These are phyloP conservation scores for Neodiprion lecontei DNA, from an alignment of 1,140 invertebrate genomes.

Conservation along the genomic window DNA sequence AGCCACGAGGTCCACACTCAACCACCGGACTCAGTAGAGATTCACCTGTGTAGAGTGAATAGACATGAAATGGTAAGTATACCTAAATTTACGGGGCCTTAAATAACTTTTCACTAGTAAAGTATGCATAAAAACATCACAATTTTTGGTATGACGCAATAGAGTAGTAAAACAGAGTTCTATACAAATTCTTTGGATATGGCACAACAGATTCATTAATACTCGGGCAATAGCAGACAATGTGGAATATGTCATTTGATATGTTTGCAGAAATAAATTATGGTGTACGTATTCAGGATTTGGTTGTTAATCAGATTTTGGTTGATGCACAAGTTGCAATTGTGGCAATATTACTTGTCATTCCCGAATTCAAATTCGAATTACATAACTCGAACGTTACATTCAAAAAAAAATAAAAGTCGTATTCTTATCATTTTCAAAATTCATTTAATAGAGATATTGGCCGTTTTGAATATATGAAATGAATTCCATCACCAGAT, in stretches of 20 bases:
- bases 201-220: not conserved
- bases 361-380: too few relatives aligned
- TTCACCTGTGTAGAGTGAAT: conserved; percentile 76
- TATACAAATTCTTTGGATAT: conserved; percentile 2
- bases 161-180: not conserved
- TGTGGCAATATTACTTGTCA: too few relatives aligned
- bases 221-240: not conserved
- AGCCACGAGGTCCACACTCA: conserved; percentile 93
- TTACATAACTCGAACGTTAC: too few relatives aligned
- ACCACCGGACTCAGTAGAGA: conserved; percentile 90
- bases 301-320: too few relatives aligned
- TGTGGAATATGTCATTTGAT: too few relatives aligned
- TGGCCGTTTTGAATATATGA: too few relatives aligned
- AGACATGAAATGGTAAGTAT: conserved; percentile 1
- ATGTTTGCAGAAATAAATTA: too few relatives aligned
- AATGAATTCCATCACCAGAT: conserved; percentile 24
- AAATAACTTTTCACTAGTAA: not conserved
- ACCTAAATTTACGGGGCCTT: not conserved
- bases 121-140: not conserved
- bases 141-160: not conserved
- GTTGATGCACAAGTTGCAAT: too few relatives aligned
- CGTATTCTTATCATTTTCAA: too few relatives aligned
- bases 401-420: too few relatives aligned
- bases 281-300: too few relatives aligned
- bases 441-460: too few relatives aligned